Percentiles rank a stretch among this genome's conserved stretches.
These are phyloP conservation scores for Peromyscus leucopus DNA, from an alignment of 2,113 vertebrate species.

Conservation along the genomic window DNA sequence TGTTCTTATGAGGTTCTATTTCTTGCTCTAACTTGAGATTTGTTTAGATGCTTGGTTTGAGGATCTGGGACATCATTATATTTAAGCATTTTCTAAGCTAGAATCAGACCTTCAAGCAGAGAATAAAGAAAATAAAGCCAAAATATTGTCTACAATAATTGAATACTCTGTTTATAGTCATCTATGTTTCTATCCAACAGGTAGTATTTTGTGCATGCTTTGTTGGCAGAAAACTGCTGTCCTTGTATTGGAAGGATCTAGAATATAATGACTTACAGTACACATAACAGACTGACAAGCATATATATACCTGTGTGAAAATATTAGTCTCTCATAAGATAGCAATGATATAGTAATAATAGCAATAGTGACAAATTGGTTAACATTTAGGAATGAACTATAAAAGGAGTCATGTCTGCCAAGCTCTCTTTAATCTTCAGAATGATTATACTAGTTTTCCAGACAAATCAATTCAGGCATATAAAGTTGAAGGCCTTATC, in stretches of 20 bases:
- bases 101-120: not conserved
- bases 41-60: not conserved
- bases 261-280: not conserved
- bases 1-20: not conserved
- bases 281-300: not conserved
- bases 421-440: not conserved
- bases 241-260: not conserved
- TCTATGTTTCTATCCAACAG: not conserved
- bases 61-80: not conserved
- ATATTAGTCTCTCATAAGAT: not conserved
- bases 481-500: not conserved
- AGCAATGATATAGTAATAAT: not conserved
- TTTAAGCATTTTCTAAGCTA: not conserved
- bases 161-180: not conserved
- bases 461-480: not conserved
- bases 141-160: not conserved
- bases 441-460: not conserved
- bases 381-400: not conserved
- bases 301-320: not conserved
- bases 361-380: not conserved
- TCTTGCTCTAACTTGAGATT: not conserved
- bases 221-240: not conserved
- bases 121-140: not conserved
- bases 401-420: accelerated
- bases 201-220: not conserved